These are phyloP conservation scores for Micromys minutus DNA, from an alignment of 2,113 vertebrate species.

Conservation along the genomic window DNA sequence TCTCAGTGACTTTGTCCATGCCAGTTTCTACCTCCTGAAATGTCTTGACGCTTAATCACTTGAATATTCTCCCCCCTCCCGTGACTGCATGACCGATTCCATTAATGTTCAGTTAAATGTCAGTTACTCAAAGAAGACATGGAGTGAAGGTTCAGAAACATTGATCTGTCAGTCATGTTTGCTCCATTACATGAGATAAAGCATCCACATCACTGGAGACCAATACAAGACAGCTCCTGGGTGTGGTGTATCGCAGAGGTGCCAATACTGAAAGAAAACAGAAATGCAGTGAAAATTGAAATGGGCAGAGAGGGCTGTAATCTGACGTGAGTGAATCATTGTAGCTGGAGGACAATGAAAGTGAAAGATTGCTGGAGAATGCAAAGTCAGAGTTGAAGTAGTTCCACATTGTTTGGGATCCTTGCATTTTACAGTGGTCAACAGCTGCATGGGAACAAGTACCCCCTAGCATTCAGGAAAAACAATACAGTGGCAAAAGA, in stretches of 20 bases:
- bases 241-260: neutral
- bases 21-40: neutral
- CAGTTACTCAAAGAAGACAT: constrained; percentile 21
- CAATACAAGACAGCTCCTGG: neutral
- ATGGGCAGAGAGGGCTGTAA: neutral
- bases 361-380: neutral
- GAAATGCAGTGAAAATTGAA: constrained; percentile 4
- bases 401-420: neutral
- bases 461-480: neutral
- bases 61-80: neutral
- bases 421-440: neutral
- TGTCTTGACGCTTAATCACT: neutral
- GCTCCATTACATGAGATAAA: neutral
- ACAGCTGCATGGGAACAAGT: neutral
- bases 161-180: neutral
- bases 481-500: neutral
- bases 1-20: neutral
- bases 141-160: neutral
- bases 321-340: constrained; percentile 48
- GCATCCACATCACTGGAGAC: neutral
- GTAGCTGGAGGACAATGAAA: neutral
- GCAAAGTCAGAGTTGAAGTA: constrained; percentile 31
- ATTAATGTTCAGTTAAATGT: neutral
- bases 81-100: neutral
- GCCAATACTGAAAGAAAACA: neutral